These are phyloP conservation scores for Pyrocephalus nanus DNA, from an alignment of 2,797 vertebrate genomes.

Conservation along the genomic window DNA sequence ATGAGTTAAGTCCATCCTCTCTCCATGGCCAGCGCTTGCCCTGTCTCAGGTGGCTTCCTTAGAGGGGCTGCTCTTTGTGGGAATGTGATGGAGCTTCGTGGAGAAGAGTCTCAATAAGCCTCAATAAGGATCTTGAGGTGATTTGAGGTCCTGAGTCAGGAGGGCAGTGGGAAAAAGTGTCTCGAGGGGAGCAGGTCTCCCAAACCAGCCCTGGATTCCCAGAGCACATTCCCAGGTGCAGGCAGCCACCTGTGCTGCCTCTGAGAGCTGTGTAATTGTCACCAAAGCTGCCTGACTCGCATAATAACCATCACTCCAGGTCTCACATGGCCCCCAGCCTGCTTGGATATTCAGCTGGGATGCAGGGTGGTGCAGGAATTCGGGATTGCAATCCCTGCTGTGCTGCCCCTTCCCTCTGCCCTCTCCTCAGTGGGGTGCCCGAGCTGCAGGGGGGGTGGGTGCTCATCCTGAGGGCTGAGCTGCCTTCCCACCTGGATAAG, in stretches of 20 bases:
- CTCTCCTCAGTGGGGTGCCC: accelerated
- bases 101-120: accelerated
- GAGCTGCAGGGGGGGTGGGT: background rate
- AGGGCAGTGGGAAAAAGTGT: accelerated
- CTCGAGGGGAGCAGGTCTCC: background rate
- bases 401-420: background rate
- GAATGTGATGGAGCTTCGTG: accelerated
- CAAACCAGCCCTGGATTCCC: accelerated
- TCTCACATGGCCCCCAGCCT: background rate
- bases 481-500: accelerated
- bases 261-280: background rate
- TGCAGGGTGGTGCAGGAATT: accelerated
- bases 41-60: background rate
- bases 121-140: accelerated
- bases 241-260: constrained; percentile 33
- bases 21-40: accelerated
- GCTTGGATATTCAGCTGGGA: background rate
- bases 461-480: background rate
- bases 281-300: constrained; percentile 15
- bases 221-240: constrained; percentile 12
- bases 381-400: accelerated
- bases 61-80: background rate
- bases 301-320: background rate
- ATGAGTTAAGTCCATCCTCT: background rate
- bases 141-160: accelerated